Evolutionary conservation across 2,113 vertebrate genomes (phyloP).

Genomic region (Paradoxurus hermaphroditus): DNA sequence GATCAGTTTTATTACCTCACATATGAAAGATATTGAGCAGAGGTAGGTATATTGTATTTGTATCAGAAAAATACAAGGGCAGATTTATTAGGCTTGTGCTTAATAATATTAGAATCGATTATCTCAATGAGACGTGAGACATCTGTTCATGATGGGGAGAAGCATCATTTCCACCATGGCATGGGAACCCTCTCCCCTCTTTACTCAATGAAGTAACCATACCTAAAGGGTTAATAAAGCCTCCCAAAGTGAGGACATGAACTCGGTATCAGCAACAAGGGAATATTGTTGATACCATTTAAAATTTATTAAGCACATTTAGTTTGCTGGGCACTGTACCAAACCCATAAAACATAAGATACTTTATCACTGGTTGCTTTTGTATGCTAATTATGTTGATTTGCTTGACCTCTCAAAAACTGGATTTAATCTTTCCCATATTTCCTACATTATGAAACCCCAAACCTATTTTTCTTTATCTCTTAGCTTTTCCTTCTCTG

Average conservation of each 20-base stretch:
- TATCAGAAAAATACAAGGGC: slow-evolving; percentile 66
- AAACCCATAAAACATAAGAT: slow-evolving; percentile 35
- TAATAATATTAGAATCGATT: slow-evolving; percentile 71
- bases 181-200: neutral
- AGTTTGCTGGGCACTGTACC: slow-evolving; percentile 39
- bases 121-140: slow-evolving; percentile 51
- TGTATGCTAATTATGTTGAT: slow-evolving; percentile 35
- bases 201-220: neutral
- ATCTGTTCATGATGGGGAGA: slow-evolving; percentile 33
- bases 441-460: slow-evolving; percentile 33
- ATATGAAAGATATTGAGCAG: slow-evolving; percentile 72
- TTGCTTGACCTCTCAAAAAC: slow-evolving; percentile 37
- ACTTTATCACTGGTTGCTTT: slow-evolving; percentile 38
- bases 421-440: slow-evolving; percentile 38
- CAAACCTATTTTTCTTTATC: slow-evolving; percentile 7
- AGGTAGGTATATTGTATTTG: slow-evolving; percentile 73
- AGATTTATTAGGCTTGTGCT: slow-evolving; percentile 64
- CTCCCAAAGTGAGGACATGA: neutral
- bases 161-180: neutral
- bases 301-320: slow-evolving; percentile 60
- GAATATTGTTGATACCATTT: slow-evolving; percentile 17
- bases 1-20: slow-evolving; percentile 75
- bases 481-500: neutral
- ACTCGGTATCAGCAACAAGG: neutral
- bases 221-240: slow-evolving; percentile 54